Evolutionary conservation across 1,140 invertebrate genomes (phyloP).

Genomic region (Pseudomyrmex sp.): DNA sequence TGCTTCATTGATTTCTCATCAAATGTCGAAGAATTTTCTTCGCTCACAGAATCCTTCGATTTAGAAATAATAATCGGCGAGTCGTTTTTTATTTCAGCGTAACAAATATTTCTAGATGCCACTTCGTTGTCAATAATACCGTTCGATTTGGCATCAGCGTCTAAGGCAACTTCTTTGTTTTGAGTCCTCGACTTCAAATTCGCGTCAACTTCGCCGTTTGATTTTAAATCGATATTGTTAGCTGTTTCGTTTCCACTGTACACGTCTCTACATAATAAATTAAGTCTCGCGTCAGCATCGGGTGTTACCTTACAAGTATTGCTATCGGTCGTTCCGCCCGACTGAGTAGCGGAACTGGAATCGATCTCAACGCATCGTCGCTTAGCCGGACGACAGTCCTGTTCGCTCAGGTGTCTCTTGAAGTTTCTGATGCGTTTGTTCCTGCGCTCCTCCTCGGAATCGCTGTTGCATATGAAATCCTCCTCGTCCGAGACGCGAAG

Average conservation of each 20-base stretch:
- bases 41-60: neutral
- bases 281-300: neutral
- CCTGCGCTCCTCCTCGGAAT: constrained; percentile 86
- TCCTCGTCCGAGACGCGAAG: constrained; percentile 77
- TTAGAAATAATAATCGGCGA: neutral
- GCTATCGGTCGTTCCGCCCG: constrained; percentile 4
- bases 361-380: constrained; percentile 52
- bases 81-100: neutral
- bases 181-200: neutral
- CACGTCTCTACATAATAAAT: neutral
- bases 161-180: neutral
- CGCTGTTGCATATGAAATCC: constrained; percentile 89
- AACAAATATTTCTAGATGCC: neutral
- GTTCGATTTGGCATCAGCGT: neutral
- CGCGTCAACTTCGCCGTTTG: neutral
- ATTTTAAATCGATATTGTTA: constrained; percentile 11
- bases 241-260: neutral
- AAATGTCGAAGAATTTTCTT: neutral
- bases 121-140: neutral
- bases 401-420: constrained; percentile 65
- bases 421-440: constrained; percentile 80
- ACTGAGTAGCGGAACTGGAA: constrained; percentile 5
- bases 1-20: neutral
- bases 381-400: constrained; percentile 61
- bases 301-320: neutral